Base-by-base conservation (phyloP, 2,797 vertebrate genomes). In the Megaceryle alcyon region DNA sequence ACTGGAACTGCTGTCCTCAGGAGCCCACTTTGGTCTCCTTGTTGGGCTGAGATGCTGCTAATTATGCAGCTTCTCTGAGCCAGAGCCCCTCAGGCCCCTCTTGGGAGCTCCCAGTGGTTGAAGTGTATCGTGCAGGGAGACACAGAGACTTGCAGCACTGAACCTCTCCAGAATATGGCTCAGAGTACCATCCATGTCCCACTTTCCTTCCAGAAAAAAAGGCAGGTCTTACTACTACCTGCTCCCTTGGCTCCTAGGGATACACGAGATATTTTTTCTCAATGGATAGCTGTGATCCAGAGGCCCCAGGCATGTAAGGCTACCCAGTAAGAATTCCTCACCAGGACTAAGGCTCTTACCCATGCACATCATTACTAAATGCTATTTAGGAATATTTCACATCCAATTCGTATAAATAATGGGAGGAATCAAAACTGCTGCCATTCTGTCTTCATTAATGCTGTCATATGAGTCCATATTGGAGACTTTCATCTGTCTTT, bases 401-500 rank as follows among this genome's bases (percentile, higher is more conserved):
- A 77, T 77, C 17, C 57, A 87, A 46, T 68, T 91, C 43, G 68
- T 26, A 29, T 13, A 73, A 92, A 86, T 79, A 84, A 73, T 31
- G 13, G 29, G 31, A 94, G 28, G 54, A 93, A 76, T 70, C 43
- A 88, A 93, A 95, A 79, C 48, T 57, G 51, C 21, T 91, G 80
- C 35, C 35, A 41, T 82, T 91, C 63, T 80, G 39, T 82, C 83
- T 93, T 94, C 71, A 53, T 79, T 82, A 90, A 84, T 48, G 35
- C 39, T 73, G 18, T 44, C 4, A 5, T 41, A 22, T 68, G 51
- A 71, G 64, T 89, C 43, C 48, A 82, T 37, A 41, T 5, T 0
- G 5, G 51, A 37, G 83, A 85, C 83, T 87, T 82, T 64, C 14
- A 77, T 77, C 63, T 64, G 59, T 63, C 60, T 78, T 88, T 88